A percentile compares a stretch with the other conserved stretches of the same genome.
Conservation (phyloP, 2,113 vertebrate species). For the Periophthalmodon schlosseri region DNA sequence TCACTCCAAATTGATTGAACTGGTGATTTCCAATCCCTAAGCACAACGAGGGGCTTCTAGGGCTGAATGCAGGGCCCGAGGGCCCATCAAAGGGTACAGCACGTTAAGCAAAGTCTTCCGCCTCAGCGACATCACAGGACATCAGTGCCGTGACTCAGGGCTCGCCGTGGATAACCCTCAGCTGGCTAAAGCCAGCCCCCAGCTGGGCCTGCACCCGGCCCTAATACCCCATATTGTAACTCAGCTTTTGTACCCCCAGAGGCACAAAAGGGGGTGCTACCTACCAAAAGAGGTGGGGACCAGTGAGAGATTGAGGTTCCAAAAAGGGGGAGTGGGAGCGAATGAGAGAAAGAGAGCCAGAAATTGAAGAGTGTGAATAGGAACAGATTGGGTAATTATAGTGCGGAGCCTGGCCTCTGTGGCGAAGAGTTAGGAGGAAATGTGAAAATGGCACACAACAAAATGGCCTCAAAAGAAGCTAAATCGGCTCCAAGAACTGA, state of each 20-base stretch:
- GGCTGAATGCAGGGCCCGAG: constrained; percentile 54
- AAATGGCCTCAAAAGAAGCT: constrained; percentile 69
- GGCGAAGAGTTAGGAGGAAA: constrained; percentile 62
- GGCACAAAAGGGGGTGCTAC: constrained; percentile 44
- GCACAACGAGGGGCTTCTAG: constrained; percentile 42
- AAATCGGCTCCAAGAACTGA: constrained; percentile 62
- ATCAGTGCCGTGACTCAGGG: constrained; percentile 64
- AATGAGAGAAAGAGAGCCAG: constrained; percentile 44
- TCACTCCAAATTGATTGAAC: constrained; percentile 37
- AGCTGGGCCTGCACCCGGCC: constrained; percentile 70
- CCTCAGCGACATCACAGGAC: constrained; percentile 79
- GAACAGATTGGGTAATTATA: constrained; percentile 78
- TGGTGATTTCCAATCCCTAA: constrained; percentile 40
- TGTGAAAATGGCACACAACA: constrained; percentile 72
- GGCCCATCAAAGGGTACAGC: constrained; percentile 71
- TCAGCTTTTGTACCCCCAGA: constrained; percentile 69
- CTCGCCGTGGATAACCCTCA: constrained; percentile 70
- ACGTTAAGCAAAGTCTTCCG: constrained; percentile 77
- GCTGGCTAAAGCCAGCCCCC: constrained; percentile 73
- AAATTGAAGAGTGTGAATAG: constrained; percentile 73
- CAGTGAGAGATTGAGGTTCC: constrained; percentile 40
- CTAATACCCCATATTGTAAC: constrained; percentile 76
- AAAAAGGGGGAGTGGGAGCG: constrained; percentile 26
- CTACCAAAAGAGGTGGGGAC: constrained; percentile 59
- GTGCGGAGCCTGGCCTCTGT: constrained; percentile 64